Evolutionary conservation across 2,797 vertebrate genomes (phyloP).

Genomic region (Sebastes oblongus): DNA sequence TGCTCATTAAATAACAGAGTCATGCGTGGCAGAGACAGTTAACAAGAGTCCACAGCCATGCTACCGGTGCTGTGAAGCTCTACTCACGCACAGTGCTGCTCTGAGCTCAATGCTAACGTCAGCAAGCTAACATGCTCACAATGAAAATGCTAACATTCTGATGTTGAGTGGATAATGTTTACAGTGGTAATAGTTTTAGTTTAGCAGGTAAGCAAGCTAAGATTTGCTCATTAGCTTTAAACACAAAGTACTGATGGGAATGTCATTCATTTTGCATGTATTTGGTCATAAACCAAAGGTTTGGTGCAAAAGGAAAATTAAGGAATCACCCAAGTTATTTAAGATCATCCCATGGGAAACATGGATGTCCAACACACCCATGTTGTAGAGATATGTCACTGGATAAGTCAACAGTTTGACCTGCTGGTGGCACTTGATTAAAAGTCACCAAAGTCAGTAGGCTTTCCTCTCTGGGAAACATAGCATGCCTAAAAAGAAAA

Average conservation of each 20-base stretch:
- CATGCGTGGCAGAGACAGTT: neutral
- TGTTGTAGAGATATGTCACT: neutral
- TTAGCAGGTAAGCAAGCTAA: neutral
- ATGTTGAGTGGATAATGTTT: neutral
- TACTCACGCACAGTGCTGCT: too few species aligned
- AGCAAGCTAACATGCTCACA: neutral
- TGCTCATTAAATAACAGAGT: neutral
- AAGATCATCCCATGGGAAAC: neutral
- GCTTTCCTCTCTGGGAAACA: neutral
- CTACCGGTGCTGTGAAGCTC: neutral
- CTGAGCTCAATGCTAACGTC: neutral
- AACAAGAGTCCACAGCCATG: neutral
- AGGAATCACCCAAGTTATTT: neutral
- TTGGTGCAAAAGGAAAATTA: neutral
- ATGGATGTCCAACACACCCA: neutral
- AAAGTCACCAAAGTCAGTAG: too few species aligned
- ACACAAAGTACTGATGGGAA: neutral
- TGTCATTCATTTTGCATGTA: neutral
- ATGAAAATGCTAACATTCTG: neutral
- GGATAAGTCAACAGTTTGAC: neutral
- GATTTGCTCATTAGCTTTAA: neutral
- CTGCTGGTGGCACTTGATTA: neutral
- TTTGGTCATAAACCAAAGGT: neutral
- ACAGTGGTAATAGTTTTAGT: neutral
- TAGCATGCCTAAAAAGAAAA: neutral